Evolutionary conservation across 1,140 invertebrate species (phyloP).

Genomic region (Drosophila lowei): DNA sequence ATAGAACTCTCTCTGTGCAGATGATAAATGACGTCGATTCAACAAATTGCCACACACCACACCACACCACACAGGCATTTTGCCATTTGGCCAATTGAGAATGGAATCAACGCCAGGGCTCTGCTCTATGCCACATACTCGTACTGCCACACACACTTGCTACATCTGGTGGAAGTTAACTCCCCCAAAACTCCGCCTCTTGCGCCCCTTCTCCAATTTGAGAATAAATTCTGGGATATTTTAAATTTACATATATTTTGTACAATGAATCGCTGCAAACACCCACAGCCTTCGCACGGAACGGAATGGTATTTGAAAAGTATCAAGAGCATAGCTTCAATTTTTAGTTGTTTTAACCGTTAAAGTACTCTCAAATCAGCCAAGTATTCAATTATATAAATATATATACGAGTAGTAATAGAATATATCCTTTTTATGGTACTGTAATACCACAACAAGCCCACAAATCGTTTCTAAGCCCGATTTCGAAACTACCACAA

Average conservation of each 20-base stretch:
- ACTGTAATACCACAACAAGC: no score
- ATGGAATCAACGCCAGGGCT: slow-evolving; percentile 46
- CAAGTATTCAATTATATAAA: no score
- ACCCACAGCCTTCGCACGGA: slow-evolving; percentile 7
- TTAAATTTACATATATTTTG: slow-evolving; percentile 36
- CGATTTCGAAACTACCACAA: no score
- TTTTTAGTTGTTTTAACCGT: no score
- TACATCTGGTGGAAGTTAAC: slow-evolving; percentile 11
- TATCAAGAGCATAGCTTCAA: no score
- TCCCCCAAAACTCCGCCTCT: background rate
- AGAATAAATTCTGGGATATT: slow-evolving; percentile 41
- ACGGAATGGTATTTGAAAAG: slow-evolving; percentile 29
- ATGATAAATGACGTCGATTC: slow-evolving; percentile 78
- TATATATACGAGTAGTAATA: no score
- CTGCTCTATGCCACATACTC: slow-evolving; percentile 16
- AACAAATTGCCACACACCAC: slow-evolving; percentile 62
- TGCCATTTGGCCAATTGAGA: slow-evolving; percentile 71
- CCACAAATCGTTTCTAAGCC: no score
- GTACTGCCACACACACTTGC: slow-evolving; percentile 12
- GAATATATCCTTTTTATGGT: no score
- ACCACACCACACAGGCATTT: slow-evolving; percentile 21
- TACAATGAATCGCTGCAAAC: slow-evolving; percentile 15
- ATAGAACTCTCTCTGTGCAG: slow-evolving; percentile 48
- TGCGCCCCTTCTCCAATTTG: slow-evolving; percentile 18
- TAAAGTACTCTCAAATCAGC: no score